Percentiles rank a stretch among this genome's conserved stretches.
phyloP scores from a whole-genome alignment of 2,888 invertebrate species.

The Calameuta filiformis region DNA sequence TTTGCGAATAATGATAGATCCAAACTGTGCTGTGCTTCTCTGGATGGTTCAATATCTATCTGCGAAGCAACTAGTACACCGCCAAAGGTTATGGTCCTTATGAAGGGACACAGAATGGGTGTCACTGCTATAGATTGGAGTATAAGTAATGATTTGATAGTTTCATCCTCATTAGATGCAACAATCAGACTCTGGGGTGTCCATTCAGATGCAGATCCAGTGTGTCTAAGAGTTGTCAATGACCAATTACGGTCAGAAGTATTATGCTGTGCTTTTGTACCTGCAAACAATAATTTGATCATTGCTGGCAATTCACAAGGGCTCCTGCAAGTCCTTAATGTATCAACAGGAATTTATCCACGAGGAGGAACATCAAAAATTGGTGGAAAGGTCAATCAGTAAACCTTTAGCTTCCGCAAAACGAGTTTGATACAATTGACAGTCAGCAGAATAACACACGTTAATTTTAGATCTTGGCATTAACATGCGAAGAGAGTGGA shows the following conservation, averaged over 20 bases:
- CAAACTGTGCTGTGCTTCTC: slow-evolving; percentile 81
- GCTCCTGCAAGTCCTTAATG: slow-evolving; percentile 81
- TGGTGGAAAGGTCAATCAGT: slow-evolving; percentile 65
- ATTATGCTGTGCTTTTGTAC: slow-evolving; percentile 82
- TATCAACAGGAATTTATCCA: slow-evolving; percentile 86
- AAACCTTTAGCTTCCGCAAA: neutral
- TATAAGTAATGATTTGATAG: slow-evolving; percentile 83
- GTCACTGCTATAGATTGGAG: slow-evolving; percentile 90
- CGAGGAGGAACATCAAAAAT: slow-evolving; percentile 70
- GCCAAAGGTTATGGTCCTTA: slow-evolving; percentile 76
- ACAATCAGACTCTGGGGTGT: slow-evolving; percentile 81
- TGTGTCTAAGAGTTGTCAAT: slow-evolving; percentile 73
- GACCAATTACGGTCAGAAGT: slow-evolving; percentile 75
- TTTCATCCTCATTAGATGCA: slow-evolving; percentile 81
- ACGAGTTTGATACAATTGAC: neutral
- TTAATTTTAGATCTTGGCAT: slow-evolving; percentile 68
- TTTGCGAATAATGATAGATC: slow-evolving; percentile 88
- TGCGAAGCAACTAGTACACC: slow-evolving; percentile 79
- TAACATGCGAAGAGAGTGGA: slow-evolving; percentile 81
- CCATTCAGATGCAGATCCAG: slow-evolving; percentile 56
- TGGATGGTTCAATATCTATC: slow-evolving; percentile 83
- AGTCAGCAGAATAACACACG: neutral
- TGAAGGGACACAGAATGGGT: slow-evolving; percentile 81
- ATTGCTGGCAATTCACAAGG: slow-evolving; percentile 81
- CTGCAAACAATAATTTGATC: slow-evolving; percentile 87